Conservation (phyloP, 2,888 invertebrate genomes). For the Nomada fabriciana region DNA sequence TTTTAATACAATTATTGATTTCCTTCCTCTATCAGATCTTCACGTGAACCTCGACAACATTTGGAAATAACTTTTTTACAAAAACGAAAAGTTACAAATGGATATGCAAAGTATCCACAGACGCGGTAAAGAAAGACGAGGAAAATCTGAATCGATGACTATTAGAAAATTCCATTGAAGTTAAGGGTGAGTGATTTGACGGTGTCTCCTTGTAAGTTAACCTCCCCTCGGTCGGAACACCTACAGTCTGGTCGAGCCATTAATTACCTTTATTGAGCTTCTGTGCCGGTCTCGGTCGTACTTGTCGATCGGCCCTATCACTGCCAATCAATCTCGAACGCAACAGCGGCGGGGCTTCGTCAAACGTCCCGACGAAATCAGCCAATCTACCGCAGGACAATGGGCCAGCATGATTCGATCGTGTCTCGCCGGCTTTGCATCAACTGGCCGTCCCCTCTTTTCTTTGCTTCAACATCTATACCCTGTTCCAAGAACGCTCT, state of each 20-base stretch:
- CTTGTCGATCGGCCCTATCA: slow-evolving; percentile 81
- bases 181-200: background rate
- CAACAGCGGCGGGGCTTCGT: slow-evolving; percentile 78
- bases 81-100: background rate
- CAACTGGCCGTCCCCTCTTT: slow-evolving; percentile 52
- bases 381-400: slow-evolving; percentile 80
- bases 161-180: slow-evolving; percentile 28
- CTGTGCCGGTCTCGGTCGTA: slow-evolving; percentile 77
- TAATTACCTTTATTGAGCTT: slow-evolving; percentile 83
- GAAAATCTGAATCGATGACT: background rate
- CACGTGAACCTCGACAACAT: background rate
- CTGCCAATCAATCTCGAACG: slow-evolving; percentile 82
- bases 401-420: slow-evolving; percentile 80
- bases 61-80: no score
- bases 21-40: background rate
- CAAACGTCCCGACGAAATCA: slow-evolving; percentile 79
- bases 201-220: slow-evolving; percentile 35
- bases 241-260: slow-evolving; percentile 72
- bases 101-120: background rate
- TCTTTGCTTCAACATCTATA: slow-evolving; percentile 54
- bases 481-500: slow-evolving; percentile 56
- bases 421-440: slow-evolving; percentile 74
- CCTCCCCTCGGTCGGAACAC: slow-evolving; percentile 42
- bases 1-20: no score
- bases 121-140: background rate